Base-by-base conservation (phyloP, 2,888 invertebrate genomes). In the Cactoblastis cactorum region DNA sequence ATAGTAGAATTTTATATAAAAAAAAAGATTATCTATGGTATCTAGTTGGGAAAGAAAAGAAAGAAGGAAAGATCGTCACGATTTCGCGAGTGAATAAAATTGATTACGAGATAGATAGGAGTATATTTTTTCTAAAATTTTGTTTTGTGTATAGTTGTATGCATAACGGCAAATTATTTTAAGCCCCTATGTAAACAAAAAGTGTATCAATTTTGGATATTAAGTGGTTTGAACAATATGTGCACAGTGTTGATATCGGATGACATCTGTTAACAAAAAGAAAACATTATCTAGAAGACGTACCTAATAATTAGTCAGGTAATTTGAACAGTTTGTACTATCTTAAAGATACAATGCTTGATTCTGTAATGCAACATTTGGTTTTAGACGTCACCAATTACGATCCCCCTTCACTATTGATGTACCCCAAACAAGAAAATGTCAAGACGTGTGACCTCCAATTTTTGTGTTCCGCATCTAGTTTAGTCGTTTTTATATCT, bases 211-310 rank as follows among this genome's bases (percentile, higher is more conserved):
- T 37, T 75, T 72, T 12, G 19, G n/a, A 69, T 70, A 80, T 80
- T 73, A 79, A 56, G 67, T 71, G 64, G 60, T 62, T 62, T 54
- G 58, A 62, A 81, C 83, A 85, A 79, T 83, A 85, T 87, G 87
- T 84, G 82, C 75, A 76, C 74, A 78, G 78, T 80, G 84, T 83
- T 86, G 80, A 83, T 82, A 83, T 82, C 85, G 80, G 77, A 83
- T 86, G 87, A 84, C 84, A 83, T 84, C 80, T 84, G 77, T 63
- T 80, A 84, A 78, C 81, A 81, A 80, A 82, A 83, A 74, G 78
- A 81, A 82, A 83, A 82, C 81, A 77, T 74, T 73, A 74, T 63
- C 63, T 58, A 58, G 65, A 53, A 65, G 61, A 69, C 65, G 61
- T 62, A 63, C 61, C 50, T 61, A 61, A 46, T 59, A 43, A 32